These are phyloP conservation scores for Sinodicranocentrus sp. DNA, from an alignment of 2,888 invertebrate genomes.

Conservation along the genomic window DNA sequence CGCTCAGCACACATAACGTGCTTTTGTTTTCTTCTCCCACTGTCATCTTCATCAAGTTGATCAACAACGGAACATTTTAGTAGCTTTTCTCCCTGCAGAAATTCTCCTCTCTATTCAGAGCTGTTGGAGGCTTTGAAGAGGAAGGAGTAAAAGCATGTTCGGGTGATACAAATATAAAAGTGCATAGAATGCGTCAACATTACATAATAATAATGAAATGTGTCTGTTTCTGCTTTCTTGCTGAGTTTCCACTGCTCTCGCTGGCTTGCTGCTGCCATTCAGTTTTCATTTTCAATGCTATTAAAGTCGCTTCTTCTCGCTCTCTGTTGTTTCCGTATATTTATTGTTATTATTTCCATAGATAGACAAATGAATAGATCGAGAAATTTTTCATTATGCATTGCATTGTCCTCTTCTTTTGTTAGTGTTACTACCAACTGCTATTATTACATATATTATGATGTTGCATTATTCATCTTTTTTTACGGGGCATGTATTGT, in stretches of 20 bases:
- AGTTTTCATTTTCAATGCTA: conserved; percentile 51
- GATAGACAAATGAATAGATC: conserved; percentile 67
- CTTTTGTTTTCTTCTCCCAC: conserved; percentile 15
- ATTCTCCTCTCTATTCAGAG: background rate
- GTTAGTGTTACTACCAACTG: conserved; percentile 62
- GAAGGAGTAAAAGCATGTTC: background rate
- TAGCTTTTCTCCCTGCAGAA: background rate
- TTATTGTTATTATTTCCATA: conserved; percentile 67
- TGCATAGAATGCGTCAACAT: conserved; percentile 14
- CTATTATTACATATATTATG: conserved; percentile 69
- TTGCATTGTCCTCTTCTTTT: conserved; percentile 53
- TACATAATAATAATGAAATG: conserved; percentile 23
- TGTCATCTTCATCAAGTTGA: conserved; percentile 1
- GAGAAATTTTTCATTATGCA: conserved; percentile 66
- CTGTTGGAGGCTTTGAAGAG: background rate
- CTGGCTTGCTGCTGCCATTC: conserved; percentile 36
- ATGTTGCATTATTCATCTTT: conserved; percentile 70
- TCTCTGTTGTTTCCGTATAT: conserved; percentile 60
- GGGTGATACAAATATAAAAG: background rate
- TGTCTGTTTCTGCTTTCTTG: conserved; percentile 26
- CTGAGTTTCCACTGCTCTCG: conserved; percentile 5
- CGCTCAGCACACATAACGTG: too few species aligned
- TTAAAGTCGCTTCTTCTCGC: conserved; percentile 47
- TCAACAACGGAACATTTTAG: conserved; percentile 15
- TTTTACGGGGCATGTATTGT: conserved; percentile 64